A percentile compares a stretch with the other conserved stretches of the same genome.
Evolutionary conservation across 2,113 vertebrate species (phyloP).

Genomic region (Alexandromys fortis): DNA sequence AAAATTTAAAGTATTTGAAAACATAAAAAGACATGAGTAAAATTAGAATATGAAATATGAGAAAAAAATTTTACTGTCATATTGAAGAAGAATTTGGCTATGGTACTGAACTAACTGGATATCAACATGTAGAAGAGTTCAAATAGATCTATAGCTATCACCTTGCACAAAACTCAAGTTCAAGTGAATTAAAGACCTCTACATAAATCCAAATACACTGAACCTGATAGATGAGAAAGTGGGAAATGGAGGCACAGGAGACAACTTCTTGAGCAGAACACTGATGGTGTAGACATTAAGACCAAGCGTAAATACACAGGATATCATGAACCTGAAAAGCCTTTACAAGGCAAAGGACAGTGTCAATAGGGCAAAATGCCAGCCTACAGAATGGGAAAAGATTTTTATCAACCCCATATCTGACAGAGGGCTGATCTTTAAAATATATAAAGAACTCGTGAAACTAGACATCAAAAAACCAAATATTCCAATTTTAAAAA

Average conservation of each 20-base stretch:
- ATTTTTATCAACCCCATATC: background rate
- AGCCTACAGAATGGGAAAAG: background rate
- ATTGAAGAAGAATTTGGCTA: background rate
- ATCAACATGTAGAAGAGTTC: background rate
- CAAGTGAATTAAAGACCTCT: background rate
- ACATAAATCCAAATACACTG: background rate
- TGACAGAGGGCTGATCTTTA: background rate
- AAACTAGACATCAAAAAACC: background rate
- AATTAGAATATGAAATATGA: slow-evolving; percentile 24
- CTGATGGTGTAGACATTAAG: background rate
- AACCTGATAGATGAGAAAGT: background rate
- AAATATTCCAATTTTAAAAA: background rate
- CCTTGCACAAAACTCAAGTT: background rate
- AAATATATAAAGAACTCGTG: background rate
- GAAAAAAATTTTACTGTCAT: background rate
- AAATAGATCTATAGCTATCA: background rate
- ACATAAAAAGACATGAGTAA: background rate
- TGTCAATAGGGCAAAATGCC: background rate
- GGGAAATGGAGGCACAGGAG: background rate
- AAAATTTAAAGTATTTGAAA: background rate
- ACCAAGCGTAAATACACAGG: background rate
- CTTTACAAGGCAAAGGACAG: background rate
- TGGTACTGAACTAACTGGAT: background rate
- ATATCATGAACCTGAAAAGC: background rate
- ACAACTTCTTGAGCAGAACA: background rate